Conservation (phyloP, 2,888 invertebrate genomes). For the Galerucella nymphaeae region DNA sequence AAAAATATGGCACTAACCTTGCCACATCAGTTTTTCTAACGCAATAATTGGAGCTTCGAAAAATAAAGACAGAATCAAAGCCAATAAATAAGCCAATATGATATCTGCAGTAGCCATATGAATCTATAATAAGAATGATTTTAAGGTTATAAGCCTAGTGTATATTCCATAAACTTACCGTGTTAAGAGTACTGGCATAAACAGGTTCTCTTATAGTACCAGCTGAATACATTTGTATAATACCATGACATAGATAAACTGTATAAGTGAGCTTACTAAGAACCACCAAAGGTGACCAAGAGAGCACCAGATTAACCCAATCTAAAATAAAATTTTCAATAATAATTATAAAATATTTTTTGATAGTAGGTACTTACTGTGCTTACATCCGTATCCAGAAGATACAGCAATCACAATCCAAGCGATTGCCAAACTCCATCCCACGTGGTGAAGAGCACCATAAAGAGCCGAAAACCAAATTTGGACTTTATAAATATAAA, state of each 20-base stretch:
- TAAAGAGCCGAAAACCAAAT: slow-evolving; percentile 56
- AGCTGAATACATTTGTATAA: slow-evolving; percentile 54
- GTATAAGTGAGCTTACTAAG: slow-evolving; percentile 56
- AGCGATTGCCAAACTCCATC: slow-evolving; percentile 57
- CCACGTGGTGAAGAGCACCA: slow-evolving; percentile 56
- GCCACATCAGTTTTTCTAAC: slow-evolving; percentile 54
- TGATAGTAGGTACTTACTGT: too few relatives aligned
- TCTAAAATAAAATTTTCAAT: slow-evolving; percentile 40
- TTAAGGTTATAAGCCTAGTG: too few relatives aligned
- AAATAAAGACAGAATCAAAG: slow-evolving; percentile 53
- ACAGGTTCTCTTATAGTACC: slow-evolving; percentile 51
- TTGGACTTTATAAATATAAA: slow-evolving; percentile 54
- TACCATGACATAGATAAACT: slow-evolving; percentile 56
- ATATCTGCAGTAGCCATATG: slow-evolving; percentile 55
- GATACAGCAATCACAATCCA: slow-evolving; percentile 59
- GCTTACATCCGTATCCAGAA: slow-evolving; percentile 58
- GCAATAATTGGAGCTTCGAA: slow-evolving; percentile 57
- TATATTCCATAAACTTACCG: slow-evolving; percentile 45
- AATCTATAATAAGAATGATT: slow-evolving; percentile 38
- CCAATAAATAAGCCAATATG: slow-evolving; percentile 52
- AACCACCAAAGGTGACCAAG: slow-evolving; percentile 55
- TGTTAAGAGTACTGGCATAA: slow-evolving; percentile 52
- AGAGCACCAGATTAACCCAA: slow-evolving; percentile 53
- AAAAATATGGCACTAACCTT: slow-evolving; percentile 25
- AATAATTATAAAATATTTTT: too few relatives aligned